Percentiles rank a stretch among this genome's conserved stretches.
Evolutionary conservation across 2,797 vertebrate genomes (phyloP).

Genomic region (Pelochelys cantorii): DNA sequence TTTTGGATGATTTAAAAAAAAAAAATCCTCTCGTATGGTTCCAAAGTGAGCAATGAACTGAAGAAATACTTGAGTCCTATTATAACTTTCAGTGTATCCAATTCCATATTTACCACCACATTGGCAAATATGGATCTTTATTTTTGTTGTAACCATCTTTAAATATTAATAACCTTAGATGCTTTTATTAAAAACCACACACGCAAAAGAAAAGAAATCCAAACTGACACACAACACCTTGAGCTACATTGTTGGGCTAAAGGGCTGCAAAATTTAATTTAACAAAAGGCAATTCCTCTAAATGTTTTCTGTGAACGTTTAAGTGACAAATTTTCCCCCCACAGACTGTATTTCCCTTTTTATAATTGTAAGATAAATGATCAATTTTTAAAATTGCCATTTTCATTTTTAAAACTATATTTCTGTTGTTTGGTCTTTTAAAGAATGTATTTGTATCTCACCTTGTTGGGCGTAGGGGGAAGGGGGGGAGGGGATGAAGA

Average conservation of each 20-base stretch:
- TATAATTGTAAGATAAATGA: background rate
- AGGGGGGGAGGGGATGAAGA: background rate
- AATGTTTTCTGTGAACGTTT: background rate
- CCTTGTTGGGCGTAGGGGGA: background rate
- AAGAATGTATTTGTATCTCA: background rate
- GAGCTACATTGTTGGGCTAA: background rate
- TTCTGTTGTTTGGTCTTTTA: background rate
- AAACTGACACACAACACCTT: background rate
- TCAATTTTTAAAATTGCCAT: background rate
- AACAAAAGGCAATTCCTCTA: background rate
- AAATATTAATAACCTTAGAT: background rate
- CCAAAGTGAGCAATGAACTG: background rate
- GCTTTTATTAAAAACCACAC: background rate
- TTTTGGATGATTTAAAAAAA: background rate
- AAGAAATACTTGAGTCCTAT: fast-evolving
- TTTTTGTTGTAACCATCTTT: background rate
- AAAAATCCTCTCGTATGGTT: background rate
- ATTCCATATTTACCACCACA: background rate
- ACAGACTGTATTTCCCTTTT: background rate
- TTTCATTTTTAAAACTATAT: background rate
- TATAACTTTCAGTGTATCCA: background rate
- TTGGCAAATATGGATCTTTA: background rate
- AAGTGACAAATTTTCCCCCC: background rate
- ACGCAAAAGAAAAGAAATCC: background rate
- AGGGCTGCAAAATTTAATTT: background rate